These are phyloP conservation scores for Apodemia mormo DNA, from an alignment of 2,888 invertebrate genomes.

Conservation along the genomic window DNA sequence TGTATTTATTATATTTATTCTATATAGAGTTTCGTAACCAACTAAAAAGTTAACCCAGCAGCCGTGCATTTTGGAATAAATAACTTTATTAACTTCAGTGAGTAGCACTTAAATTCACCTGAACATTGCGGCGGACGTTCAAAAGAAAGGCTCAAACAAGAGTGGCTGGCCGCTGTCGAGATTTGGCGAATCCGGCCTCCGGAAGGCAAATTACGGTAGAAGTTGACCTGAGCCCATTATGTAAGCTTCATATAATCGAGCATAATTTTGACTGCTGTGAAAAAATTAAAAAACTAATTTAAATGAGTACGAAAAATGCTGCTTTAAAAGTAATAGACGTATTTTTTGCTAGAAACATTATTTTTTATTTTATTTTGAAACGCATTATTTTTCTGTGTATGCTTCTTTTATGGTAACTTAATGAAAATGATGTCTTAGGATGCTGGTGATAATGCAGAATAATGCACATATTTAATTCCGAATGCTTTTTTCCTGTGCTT, in stretches of 20 bases:
- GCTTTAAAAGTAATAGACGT: too few species aligned
- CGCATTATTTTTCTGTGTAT: too few species aligned
- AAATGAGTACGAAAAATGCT: too few species aligned
- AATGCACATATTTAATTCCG: too few species aligned
- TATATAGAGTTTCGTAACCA: too few species aligned
- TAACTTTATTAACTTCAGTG: background rate
- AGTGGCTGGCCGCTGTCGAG: conserved; percentile 27
- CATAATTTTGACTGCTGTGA: background rate
- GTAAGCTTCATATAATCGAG: conserved; percentile 24
- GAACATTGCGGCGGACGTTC: conserved; percentile 27
- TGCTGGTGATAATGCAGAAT: too few species aligned
- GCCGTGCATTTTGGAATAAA: background rate
- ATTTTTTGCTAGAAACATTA: too few species aligned
- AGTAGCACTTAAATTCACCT: conserved; percentile 30
- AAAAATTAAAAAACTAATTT: background rate
- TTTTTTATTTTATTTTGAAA: too few species aligned
- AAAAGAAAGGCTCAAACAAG: conserved; percentile 31
- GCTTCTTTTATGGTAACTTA: too few species aligned
- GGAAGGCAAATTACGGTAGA: conserved; percentile 29
- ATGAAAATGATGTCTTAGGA: too few species aligned
- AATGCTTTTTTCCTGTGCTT: too few species aligned
- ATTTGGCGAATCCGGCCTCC: conserved; percentile 29
- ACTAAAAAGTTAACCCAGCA: background rate
- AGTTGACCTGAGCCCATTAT: conserved; percentile 32
- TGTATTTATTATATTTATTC: too few species aligned